These are phyloP conservation scores for Euzetes globulus DNA, from an alignment of 2,888 invertebrate species.

Conservation along the genomic window DNA sequence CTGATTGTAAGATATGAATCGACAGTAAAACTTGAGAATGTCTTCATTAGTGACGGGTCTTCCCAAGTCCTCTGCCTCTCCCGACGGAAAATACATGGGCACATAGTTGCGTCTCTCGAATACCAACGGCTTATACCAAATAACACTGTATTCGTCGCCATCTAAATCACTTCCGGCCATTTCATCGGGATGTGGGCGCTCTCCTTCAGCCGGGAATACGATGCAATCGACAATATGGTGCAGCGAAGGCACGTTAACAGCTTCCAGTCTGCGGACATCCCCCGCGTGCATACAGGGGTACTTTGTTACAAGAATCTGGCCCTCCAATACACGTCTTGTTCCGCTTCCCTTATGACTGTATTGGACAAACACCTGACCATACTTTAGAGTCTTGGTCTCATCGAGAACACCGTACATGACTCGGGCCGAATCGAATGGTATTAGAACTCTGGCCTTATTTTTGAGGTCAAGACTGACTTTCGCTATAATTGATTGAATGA, in stretches of 20 bases:
- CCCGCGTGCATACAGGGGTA: constrained; percentile 47
- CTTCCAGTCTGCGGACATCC: constrained; percentile 45
- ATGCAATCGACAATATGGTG: constrained; percentile 45
- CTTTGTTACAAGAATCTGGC: constrained; percentile 47
- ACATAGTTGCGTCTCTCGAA: constrained; percentile 1
- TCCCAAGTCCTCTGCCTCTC: not conserved
- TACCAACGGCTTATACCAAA: constrained; percentile 41
- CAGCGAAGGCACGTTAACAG: constrained; percentile 42
- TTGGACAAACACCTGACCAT: constrained; percentile 45
- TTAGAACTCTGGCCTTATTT: constrained; percentile 37
- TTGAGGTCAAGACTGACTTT: constrained; percentile 14
- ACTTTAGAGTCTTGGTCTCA: constrained; percentile 44
- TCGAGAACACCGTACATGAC: constrained; percentile 47
- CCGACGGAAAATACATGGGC: constrained; percentile 32
- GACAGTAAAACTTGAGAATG: constrained; percentile 46
- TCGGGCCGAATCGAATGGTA: constrained; percentile 44
- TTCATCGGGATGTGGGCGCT: constrained; percentile 47
- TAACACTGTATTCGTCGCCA: constrained; percentile 47
- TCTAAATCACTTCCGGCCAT: constrained; percentile 48
- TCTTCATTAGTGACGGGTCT: constrained; percentile 40
- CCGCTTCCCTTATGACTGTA: constrained; percentile 35
- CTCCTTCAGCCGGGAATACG: constrained; percentile 47
- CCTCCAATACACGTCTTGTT: constrained; percentile 39
- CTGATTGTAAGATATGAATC: constrained; percentile 46
- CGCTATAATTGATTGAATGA: not conserved